These are phyloP conservation scores for Andrena haemorrhoa DNA, from an alignment of 2,888 invertebrate genomes.

Conservation along the genomic window DNA sequence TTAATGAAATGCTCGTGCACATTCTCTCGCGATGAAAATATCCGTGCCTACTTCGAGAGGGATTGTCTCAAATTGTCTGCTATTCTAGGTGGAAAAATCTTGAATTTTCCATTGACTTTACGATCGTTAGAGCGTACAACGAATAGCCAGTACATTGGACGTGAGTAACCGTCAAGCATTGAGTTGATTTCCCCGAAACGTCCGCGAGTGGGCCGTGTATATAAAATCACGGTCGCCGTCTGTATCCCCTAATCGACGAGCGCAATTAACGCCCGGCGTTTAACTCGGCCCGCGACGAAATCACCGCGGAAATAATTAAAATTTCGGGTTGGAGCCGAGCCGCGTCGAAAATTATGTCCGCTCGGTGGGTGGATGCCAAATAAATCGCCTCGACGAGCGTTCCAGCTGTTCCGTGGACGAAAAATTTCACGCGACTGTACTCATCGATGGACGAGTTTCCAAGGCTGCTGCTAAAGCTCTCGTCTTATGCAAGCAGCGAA, in stretches of 20 bases:
- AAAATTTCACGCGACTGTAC: background rate
- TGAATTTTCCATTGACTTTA: background rate
- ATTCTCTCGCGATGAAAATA: background rate
- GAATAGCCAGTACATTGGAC: background rate
- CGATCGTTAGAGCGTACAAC: background rate
- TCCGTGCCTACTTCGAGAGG: no score
- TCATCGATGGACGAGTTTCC: background rate
- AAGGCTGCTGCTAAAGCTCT: background rate
- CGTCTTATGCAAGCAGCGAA: no score
- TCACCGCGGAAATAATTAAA: slow-evolving; percentile 52
- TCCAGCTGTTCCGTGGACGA: slow-evolving; percentile 17
- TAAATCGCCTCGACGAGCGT: slow-evolving; percentile 27
- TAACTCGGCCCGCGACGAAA: slow-evolving; percentile 34
- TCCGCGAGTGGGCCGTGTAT: background rate
- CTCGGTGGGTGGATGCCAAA: background rate
- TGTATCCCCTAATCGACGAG: slow-evolving; percentile 41
- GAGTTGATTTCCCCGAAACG: background rate
- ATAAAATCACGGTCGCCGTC: slow-evolving; percentile 9
- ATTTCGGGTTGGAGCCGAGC: slow-evolving; percentile 17
- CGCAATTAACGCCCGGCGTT: slow-evolving; percentile 42
- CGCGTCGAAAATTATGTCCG: slow-evolving; percentile 32
- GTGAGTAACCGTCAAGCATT: background rate
- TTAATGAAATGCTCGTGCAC: slow-evolving; percentile 1
- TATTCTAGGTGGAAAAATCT: background rate
- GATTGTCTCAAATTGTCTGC: no score